Conservation (phyloP, 1,140 invertebrate genomes). For the Drosophila mojavensis region DNA sequence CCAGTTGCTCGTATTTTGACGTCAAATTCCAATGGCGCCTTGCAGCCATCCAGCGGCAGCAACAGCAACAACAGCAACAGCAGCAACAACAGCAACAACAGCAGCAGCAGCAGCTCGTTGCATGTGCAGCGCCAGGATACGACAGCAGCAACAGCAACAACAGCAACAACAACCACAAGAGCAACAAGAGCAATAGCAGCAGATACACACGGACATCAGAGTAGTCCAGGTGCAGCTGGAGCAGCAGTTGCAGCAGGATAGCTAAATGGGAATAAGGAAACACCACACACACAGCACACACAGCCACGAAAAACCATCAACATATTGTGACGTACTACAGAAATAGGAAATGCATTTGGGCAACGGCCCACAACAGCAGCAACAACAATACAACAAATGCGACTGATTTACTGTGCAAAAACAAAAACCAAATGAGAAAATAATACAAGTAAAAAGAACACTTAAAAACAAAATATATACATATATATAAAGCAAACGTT, state of each 20-base stretch:
- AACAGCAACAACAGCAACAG: constrained; percentile 44
- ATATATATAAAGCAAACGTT: neutral
- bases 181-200: constrained; percentile 21
- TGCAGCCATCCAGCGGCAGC: constrained; percentile 64
- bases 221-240: constrained; percentile 26
- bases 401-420: constrained; percentile 54
- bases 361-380: constrained; percentile 34
- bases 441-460: constrained; percentile 7
- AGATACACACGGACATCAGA: constrained; percentile 61
- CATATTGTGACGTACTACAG: constrained; percentile 46
- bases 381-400: constrained; percentile 32
- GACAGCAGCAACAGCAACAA: constrained; percentile 29
- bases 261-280: too few species aligned
- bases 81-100: constrained; percentile 38
- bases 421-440: constrained; percentile 24
- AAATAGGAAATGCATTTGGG: constrained; percentile 29
- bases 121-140: constrained; percentile 70
- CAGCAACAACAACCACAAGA: constrained; percentile 32
- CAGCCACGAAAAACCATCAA: constrained; percentile 4
- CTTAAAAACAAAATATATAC: neutral
- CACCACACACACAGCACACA: too few species aligned
- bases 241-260: constrained; percentile 22
- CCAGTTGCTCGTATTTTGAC: constrained; percentile 73
- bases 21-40: constrained; percentile 73
- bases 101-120: constrained; percentile 54